Percentiles rank a stretch among this genome's conserved stretches.
These are phyloP conservation scores for Acanthosoma haemorrhoidale DNA, from an alignment of 2,888 invertebrate genomes.

Conservation along the genomic window DNA sequence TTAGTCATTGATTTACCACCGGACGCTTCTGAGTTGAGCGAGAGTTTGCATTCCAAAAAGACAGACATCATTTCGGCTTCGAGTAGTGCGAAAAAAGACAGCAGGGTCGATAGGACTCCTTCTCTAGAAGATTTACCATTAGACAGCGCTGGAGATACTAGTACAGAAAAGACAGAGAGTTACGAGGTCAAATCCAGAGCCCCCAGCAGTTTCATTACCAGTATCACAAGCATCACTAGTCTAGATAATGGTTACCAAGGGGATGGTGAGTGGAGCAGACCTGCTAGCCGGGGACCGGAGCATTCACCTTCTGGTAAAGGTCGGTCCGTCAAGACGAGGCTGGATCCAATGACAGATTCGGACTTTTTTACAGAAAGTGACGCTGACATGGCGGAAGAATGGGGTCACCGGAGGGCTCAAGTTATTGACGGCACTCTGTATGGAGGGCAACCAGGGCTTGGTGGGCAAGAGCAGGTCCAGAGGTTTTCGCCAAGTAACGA, in stretches of 20 bases:
- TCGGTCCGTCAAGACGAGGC: constrained; percentile 45
- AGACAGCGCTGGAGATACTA: constrained; percentile 49
- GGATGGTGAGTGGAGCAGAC: constrained; percentile 82
- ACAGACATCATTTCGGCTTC: constrained; percentile 35
- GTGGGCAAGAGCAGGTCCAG: constrained; percentile 34
- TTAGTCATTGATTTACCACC: constrained; percentile 13
- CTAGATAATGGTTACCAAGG: constrained; percentile 92
- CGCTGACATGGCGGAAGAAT: constrained; percentile 74
- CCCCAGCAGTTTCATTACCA: constrained; percentile 73
- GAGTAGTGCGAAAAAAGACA: constrained; percentile 39
- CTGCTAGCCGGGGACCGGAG: constrained; percentile 68
- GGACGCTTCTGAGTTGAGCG: constrained; percentile 34
- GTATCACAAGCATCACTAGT: constrained; percentile 85
- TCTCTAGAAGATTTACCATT: constrained; percentile 79
- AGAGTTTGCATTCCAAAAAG: constrained; percentile 38
- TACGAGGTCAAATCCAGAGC: constrained; percentile 42
- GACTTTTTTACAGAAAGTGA: constrained; percentile 88
- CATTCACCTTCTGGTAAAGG: constrained; percentile 56
- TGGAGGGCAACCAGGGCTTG: constrained; percentile 48
- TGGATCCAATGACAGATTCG: constrained; percentile 80
- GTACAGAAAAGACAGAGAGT: constrained; percentile 30
- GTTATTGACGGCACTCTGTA: constrained; percentile 88
- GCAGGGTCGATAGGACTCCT: constrained; percentile 55
- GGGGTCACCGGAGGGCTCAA: constrained; percentile 64
- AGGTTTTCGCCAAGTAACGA: constrained; percentile 55